Evolutionary conservation across 2,888 invertebrate genomes (phyloP), one percentile per base, ranked within the genome.

Genomic region (Ormia ochracea): DNA sequence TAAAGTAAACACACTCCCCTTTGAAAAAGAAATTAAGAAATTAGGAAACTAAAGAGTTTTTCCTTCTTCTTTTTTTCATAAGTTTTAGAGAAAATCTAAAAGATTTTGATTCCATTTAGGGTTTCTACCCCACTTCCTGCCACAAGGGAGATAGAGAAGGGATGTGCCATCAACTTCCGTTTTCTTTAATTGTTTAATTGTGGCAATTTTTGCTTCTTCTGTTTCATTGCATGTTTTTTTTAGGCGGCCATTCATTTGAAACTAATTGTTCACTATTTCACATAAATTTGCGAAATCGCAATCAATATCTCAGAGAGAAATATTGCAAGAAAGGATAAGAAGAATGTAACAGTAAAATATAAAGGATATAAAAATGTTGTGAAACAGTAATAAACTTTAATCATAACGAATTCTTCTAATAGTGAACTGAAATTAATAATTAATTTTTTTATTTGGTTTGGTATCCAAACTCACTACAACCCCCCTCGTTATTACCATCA

Each of bases 211-310:
- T 17, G 48, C 36, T 54, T 50, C 14, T 63, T 43, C 17, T 41
- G 12, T 36, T 70, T 70, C 61, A 59, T 70, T 61, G 48, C 59
- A 61, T 50, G 10, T 17, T 4, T 36, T 56, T 23, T 14, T 56
- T 19, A 45, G 14, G 54, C 33, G 36, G 19, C 61, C 26, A 31
- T 48, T 70, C 9, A 72, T 56, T 65, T 14, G 45, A 69, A 73
- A 74, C 63, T 78, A 78, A 78, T 78, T 73, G 68, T 68, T 33
- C 33, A 41, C 63, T 61, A 73, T 73, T 69, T 63, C 68, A 73
- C 68, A 73, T 63, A 54, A 68, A 73, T 78, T 78, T 73, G 56
- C 59, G 23, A 52, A 73, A 61, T 56, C 63, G 78, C 78, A 66
- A 72, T 66, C 43, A 66, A 66, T 61, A 48, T 74, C 68, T 54